Base-by-base conservation (phyloP, 2,797 vertebrate genomes). In the Mallotus villosus region DNA sequence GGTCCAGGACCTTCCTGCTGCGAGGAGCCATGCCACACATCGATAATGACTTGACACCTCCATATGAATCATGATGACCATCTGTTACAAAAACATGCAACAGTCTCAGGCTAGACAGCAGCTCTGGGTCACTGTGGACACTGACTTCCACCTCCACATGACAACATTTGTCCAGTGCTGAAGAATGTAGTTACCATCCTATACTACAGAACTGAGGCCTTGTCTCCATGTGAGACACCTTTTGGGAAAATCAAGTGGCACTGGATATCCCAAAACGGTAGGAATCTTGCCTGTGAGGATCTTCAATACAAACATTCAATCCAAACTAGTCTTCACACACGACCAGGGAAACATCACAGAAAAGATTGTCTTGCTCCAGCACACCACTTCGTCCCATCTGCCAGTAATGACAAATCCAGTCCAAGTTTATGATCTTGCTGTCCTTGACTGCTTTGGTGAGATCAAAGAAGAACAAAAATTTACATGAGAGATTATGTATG, bases 401-500 rank as follows among this genome's bases (percentile, higher is more conserved):
- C 82, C 71, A 80, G 62, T 34, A 72, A 76, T 84, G 83, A 88
- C 87, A 87, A 83, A 88, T 86, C 81, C 73, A 75, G 81, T 79
- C 78, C 78, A 58, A 77, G 84, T 85, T 80, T 86, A 76, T 87
- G 85, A 89, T 88, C 81, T 53, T 74, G 67, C 84, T 78, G 82
- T 89, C 87, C 82, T 85, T 59, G 41, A 74, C 75, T 70, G 81
- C 85, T 78, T 61, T 21, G 70, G 63, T 25, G 80, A 87, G 85
- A 91, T 91, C 86, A 92, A 90, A 91, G 87, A 78, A 71, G 65
- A 72, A 69, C 21, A 72, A 55, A 82, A 68, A 91, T 92, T 88
- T 87, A 80, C 86, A 90, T 86, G 84, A 82, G 81, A 88, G 84
- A 92, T 91, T 92, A 92, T 91, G 88, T 89, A 89, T 82, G 83